Evolutionary conservation across 2,888 invertebrate genomes (phyloP).

Genomic region (Euphydryas editha): DNA sequence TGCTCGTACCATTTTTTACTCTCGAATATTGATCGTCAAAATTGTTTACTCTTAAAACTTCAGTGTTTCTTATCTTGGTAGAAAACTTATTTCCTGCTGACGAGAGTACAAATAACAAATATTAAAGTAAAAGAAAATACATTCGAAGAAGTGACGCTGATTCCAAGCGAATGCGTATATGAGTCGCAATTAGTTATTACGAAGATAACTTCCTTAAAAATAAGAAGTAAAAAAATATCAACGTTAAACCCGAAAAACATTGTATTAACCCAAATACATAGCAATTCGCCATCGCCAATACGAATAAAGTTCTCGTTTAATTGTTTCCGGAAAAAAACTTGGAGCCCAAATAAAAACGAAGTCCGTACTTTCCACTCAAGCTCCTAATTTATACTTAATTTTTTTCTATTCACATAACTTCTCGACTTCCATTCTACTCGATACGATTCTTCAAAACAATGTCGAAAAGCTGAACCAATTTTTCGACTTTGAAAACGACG

Average conservation of each 20-base stretch:
- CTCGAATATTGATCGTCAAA: too few relatives aligned
- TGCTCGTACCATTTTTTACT: too few relatives aligned
- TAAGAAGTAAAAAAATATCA: background rate
- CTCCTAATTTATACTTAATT: constrained; percentile 50
- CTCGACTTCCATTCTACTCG: constrained; percentile 58
- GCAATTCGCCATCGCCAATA: constrained; percentile 32
- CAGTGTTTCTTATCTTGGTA: too few relatives aligned
- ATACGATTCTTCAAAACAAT: constrained; percentile 57
- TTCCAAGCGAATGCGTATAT: too few relatives aligned
- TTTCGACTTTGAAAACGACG: constrained; percentile 31
- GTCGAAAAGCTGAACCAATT: constrained; percentile 47
- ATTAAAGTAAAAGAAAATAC: too few relatives aligned
- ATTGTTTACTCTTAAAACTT: too few relatives aligned
- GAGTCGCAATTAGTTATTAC: too few relatives aligned
- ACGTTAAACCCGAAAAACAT: background rate
- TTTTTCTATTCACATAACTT: constrained; percentile 65
- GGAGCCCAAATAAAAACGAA: constrained; percentile 28
- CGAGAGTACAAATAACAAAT: too few relatives aligned
- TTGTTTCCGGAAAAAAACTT: constrained; percentile 46
- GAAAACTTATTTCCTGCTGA: too few relatives aligned
- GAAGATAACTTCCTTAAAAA: background rate
- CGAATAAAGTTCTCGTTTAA: constrained; percentile 40
- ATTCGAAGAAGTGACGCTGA: too few relatives aligned
- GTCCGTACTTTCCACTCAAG: constrained; percentile 23
- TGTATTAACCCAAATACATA: constrained; percentile 25